These are phyloP conservation scores for Neopipo cinnamomea DNA, from an alignment of 2,113 vertebrate genomes.

Conservation along the genomic window DNA sequence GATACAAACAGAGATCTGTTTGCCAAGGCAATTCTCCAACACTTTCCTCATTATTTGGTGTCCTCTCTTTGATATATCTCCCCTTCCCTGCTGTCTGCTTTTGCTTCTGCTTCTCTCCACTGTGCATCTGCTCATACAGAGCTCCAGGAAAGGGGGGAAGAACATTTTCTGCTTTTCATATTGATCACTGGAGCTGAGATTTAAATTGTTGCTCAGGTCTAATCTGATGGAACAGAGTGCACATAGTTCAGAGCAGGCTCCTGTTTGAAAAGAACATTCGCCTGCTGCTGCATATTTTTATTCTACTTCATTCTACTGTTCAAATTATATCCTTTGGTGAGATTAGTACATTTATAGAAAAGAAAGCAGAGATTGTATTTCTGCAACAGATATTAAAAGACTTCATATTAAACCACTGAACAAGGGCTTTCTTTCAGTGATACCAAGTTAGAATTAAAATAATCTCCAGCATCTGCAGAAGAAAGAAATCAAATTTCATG, in stretches of 20 bases:
- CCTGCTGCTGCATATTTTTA: background rate
- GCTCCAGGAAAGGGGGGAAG: background rate
- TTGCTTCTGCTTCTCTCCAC: background rate
- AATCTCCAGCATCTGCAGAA: slow-evolving; percentile 29
- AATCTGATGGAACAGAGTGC: slow-evolving; percentile 28
- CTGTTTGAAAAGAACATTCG: background rate
- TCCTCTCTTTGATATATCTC: background rate
- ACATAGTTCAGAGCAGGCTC: background rate
- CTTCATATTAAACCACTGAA: slow-evolving; percentile 2
- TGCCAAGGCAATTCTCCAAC: background rate
- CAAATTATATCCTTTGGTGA: background rate
- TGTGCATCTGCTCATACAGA: background rate
- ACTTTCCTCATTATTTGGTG: background rate
- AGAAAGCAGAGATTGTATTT: slow-evolving; percentile 23
- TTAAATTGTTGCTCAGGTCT: background rate
- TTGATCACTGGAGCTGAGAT: background rate
- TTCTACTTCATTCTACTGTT: background rate
- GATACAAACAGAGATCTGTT: background rate
- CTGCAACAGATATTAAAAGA: slow-evolving; percentile 24
- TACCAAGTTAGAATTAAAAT: background rate
- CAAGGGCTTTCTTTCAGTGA: background rate
- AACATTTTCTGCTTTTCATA: background rate
- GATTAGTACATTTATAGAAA: background rate
- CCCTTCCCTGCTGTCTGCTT: background rate
- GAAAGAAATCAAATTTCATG: slow-evolving; percentile 52